phyloP scores from a whole-genome alignment of 2,888 invertebrate species.

The Agrochola macilenta region DNA sequence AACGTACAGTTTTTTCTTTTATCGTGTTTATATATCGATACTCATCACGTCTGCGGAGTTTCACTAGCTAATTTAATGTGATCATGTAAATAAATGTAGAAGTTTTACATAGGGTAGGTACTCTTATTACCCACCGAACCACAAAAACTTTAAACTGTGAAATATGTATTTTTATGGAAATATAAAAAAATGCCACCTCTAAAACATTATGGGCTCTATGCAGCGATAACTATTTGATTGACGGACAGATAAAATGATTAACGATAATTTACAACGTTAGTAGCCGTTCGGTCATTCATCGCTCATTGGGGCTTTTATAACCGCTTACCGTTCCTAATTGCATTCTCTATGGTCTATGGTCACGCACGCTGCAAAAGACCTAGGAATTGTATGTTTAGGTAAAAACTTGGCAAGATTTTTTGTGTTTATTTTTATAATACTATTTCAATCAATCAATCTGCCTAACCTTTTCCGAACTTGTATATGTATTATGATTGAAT shows the following conservation, averaged over 20 bases:
- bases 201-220: neutral
- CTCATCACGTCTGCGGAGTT: too few relatives aligned
- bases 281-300: constrained; percentile 56
- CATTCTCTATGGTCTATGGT: constrained; percentile 56
- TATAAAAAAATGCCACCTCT: constrained; percentile 39
- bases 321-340: constrained; percentile 70
- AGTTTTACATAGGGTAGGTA: too few relatives aligned
- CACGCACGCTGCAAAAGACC: constrained; percentile 57
- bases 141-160: too few relatives aligned
- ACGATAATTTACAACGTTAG: constrained; percentile 72
- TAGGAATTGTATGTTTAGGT: neutral
- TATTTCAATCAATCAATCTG: too few relatives aligned
- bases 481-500: too few relatives aligned
- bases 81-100: too few relatives aligned
- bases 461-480: too few relatives aligned
- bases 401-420: neutral
- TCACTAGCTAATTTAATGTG: too few relatives aligned
- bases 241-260: constrained; percentile 77
- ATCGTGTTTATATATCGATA: too few relatives aligned
- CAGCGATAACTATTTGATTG: constrained; percentile 61
- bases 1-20: too few relatives aligned
- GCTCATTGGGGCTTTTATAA: constrained; percentile 61
- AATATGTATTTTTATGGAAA: too few relatives aligned
- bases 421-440: neutral
- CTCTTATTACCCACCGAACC: too few relatives aligned